phyloP scores from a whole-genome alignment of 2,113 vertebrate genomes.

The Orthonyx spaldingii region DNA sequence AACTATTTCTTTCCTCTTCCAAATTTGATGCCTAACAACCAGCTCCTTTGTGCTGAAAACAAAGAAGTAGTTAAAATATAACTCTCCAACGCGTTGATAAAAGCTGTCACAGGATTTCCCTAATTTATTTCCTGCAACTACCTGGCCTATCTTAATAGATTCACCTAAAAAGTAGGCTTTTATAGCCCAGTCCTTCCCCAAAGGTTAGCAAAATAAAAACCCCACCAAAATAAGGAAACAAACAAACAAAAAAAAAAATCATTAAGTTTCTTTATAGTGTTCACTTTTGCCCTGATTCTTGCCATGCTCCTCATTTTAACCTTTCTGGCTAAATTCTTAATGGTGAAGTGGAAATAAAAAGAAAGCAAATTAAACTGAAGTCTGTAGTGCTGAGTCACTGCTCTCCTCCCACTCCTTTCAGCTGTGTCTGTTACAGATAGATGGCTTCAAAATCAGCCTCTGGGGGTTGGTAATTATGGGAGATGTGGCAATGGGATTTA shows the following conservation, averaged over 20 bases:
- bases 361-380: neutral
- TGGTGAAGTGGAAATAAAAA: neutral
- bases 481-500: neutral
- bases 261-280: neutral
- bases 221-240: neutral
- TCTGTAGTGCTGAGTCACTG: conserved; percentile 43
- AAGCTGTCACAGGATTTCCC: neutral
- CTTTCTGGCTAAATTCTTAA: neutral
- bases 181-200: neutral
- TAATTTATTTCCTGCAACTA: neutral
- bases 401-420: conserved; percentile 51
- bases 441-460: conserved; percentile 29
- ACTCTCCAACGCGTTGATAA: neutral
- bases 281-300: neutral
- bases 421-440: conserved; percentile 7
- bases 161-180: neutral
- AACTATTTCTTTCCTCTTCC: conserved; percentile 29
- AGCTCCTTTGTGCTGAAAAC: conserved; percentile 30
- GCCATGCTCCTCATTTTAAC: neutral
- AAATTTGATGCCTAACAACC: conserved; percentile 27
- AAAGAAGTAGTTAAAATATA: conserved; percentile 34
- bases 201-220: neutral
- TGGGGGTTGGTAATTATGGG: neutral
- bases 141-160: neutral
- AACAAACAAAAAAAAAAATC: neutral